Conservation (phyloP, 23 tunicate species). For the Clavelina lepadiformis region DNA sequence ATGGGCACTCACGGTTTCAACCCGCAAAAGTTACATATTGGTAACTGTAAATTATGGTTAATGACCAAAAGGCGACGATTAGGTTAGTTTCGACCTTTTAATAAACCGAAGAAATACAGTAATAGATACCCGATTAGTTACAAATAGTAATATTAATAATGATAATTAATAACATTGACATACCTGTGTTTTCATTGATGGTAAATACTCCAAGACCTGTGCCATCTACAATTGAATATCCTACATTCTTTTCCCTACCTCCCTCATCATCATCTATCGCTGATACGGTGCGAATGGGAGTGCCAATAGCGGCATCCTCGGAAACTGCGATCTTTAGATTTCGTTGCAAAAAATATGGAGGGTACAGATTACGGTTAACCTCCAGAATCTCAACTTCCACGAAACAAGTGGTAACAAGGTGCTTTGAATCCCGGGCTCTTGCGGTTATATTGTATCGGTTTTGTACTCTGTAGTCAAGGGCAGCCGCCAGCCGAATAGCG, state of each 20-base stretch:
- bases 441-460: conserved; percentile 52
- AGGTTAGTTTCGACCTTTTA: neutral
- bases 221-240: conserved; percentile 37
- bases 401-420: conserved; percentile 33
- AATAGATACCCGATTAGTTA: too few relatives aligned
- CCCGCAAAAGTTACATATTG: too few relatives aligned
- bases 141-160: too few relatives aligned
- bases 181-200: conserved; percentile 51
- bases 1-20: too few relatives aligned
- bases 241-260: conserved; percentile 19
- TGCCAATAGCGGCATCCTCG: conserved; percentile 42
- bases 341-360: conserved; percentile 41
- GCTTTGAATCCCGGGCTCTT: conserved; percentile 55
- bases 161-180: neutral
- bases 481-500: conserved; percentile 20
- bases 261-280: conserved; percentile 63
- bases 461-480: conserved; percentile 28
- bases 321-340: conserved; percentile 7
- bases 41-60: conserved; percentile 1
- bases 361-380: conserved; percentile 55
- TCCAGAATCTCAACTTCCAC: conserved; percentile 41
- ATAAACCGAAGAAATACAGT: neutral
- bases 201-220: conserved; percentile 44
- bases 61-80: neutral
- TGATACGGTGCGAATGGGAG: conserved; percentile 20